phyloP scores from a whole-genome alignment of 2,113 vertebrate species.

The Hypomesus transpacificus region DNA sequence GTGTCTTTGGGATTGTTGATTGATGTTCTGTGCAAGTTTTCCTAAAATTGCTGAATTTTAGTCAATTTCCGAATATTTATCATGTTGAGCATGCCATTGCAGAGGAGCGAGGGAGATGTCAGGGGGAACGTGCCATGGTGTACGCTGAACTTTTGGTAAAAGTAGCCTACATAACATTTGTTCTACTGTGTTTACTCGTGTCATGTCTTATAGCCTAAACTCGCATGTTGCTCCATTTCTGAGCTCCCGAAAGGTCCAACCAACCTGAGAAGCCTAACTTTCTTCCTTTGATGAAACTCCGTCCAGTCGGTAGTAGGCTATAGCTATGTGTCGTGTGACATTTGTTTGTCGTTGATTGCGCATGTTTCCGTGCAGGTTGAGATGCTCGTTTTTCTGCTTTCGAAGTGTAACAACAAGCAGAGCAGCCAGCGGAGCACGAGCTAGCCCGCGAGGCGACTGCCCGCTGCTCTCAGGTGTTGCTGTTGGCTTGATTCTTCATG shows the following conservation, averaged over 20 bases:
- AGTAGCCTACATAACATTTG: conserved; percentile 3
- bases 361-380: conserved; percentile 45
- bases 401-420: no score
- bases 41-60: conserved; percentile 41
- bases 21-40: conserved; percentile 48
- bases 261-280: conserved; percentile 17
- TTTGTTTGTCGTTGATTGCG: conserved; percentile 50
- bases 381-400: conserved; percentile 14
- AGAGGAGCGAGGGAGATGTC: conserved; percentile 20
- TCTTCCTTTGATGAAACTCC: conserved; percentile 20
- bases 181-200: conserved; percentile 2
- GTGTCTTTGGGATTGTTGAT: conserved; percentile 26
- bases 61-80: conserved; percentile 51
- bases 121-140: conserved; percentile 26
- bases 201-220: neutral
- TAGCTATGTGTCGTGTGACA: conserved; percentile 23
- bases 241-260: neutral
- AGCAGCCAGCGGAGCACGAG: no score
- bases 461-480: no score
- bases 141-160: conserved; percentile 14
- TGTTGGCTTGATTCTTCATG: no score
- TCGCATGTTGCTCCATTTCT: conserved; percentile 16
- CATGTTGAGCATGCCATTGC: conserved; percentile 37
- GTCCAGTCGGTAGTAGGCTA: conserved; percentile 23
- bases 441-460: no score